A percentile compares a stretch with the other conserved stretches of the same genome.
Evolutionary conservation across 2,888 invertebrate species (phyloP).

Genomic region (Himalopsyche tibetana): DNA sequence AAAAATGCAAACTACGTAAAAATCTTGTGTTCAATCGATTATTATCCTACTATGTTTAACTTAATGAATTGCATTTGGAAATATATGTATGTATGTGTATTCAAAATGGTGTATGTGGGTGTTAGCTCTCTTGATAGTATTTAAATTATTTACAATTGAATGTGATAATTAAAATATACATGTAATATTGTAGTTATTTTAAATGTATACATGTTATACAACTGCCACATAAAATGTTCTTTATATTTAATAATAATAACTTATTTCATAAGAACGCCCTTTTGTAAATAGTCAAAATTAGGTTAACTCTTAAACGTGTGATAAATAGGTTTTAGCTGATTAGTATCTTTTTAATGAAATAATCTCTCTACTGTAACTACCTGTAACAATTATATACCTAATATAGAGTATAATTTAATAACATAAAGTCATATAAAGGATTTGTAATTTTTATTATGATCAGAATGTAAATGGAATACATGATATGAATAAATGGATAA

Average conservation of each 20-base stretch:
- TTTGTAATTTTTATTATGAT: slow-evolving; percentile 43
- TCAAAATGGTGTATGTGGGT: background rate
- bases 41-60: too few relatives aligned
- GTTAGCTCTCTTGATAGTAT: slow-evolving; percentile 6
- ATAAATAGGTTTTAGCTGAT: slow-evolving; percentile 22
- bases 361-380: slow-evolving; percentile 35
- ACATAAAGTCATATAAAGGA: slow-evolving; percentile 20
- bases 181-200: slow-evolving; percentile 29
- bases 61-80: too few relatives aligned
- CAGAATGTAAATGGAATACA: slow-evolving; percentile 31
- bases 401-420: slow-evolving; percentile 3
- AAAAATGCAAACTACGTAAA: too few relatives aligned
- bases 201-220: slow-evolving; percentile 11
- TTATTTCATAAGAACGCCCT: slow-evolving; percentile 14
- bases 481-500: slow-evolving; percentile 43
- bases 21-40: too few relatives aligned
- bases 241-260: slow-evolving; percentile 9
- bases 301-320: slow-evolving; percentile 42
- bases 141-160: slow-evolving; percentile 43
- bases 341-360: slow-evolving; percentile 37
- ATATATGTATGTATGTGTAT: background rate
- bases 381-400: slow-evolving; percentile 40
- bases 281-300: slow-evolving; percentile 37
- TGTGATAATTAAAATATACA: slow-evolving; percentile 20
- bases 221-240: slow-evolving; percentile 43